These are phyloP conservation scores for Anas platyrhynchos DNA, from an alignment of 2,113 vertebrate species.

Conservation along the genomic window DNA sequence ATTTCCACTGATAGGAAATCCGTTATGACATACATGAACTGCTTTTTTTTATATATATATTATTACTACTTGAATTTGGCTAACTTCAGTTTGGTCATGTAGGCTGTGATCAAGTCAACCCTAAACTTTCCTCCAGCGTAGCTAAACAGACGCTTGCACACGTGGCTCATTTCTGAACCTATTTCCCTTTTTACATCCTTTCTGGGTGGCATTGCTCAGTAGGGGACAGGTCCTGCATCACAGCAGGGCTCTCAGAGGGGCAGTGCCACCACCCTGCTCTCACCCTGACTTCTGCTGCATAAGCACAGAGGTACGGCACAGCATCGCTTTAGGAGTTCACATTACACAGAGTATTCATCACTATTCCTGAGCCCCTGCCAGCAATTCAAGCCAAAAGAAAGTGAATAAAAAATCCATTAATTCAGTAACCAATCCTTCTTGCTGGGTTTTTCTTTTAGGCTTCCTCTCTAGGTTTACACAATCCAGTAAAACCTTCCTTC, in stretches of 20 bases:
- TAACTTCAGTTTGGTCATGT: background rate
- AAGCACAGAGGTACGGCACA: background rate
- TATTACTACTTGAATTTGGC: background rate
- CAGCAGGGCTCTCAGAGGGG: background rate
- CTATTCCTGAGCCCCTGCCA: background rate
- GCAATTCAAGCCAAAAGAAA: background rate
- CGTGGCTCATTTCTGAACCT: background rate
- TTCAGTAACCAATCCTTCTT: background rate
- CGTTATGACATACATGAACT: background rate
- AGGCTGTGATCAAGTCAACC: background rate
- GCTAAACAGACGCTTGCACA: background rate
- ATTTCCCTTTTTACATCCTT: background rate
- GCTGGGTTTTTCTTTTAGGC: background rate
- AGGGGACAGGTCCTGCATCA: accelerated
- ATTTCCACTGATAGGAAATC: background rate
- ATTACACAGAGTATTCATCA: background rate
- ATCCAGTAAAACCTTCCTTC: background rate
- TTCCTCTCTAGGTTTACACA: background rate
- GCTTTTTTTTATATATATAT: no score
- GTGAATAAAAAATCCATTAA: background rate
- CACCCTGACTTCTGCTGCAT: background rate
- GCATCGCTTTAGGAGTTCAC: accelerated
- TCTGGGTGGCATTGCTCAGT: accelerated
- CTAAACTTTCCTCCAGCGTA: background rate
- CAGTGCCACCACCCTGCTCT: background rate